Conservation (phyloP, 2,888 invertebrate genomes). For the Perdita meconis region DNA sequence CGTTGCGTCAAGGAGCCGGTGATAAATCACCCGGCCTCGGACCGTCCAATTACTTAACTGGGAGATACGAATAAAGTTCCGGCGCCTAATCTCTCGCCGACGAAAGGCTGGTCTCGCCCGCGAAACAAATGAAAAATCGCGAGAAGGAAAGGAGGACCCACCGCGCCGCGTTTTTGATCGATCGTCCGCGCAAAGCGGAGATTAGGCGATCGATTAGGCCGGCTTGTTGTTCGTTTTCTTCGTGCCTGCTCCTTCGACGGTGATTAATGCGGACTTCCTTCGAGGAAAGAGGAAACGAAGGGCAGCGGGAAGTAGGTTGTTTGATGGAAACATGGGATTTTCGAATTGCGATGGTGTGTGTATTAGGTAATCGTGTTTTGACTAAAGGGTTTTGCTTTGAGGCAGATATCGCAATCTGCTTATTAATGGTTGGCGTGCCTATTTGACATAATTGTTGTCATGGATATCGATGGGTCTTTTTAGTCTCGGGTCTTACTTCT, state of each 20-base stretch:
- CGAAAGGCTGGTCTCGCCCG: conserved; percentile 29
- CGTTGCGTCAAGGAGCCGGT: conserved; percentile 67
- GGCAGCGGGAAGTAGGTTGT: conserved; percentile 4
- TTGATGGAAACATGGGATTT: conserved; percentile 20
- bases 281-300: neutral
- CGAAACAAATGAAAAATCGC: conserved; percentile 45
- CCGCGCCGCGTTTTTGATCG: conserved; percentile 47
- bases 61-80: conserved; percentile 56
- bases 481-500: too few relatives aligned
- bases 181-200: conserved; percentile 27
- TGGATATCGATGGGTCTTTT: too few relatives aligned
- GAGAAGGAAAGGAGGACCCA: neutral
- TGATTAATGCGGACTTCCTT: conserved; percentile 42
- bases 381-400: too few relatives aligned
- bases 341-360: neutral
- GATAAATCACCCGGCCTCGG: conserved; percentile 75
- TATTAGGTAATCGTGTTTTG: too few relatives aligned
- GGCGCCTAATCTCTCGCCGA: conserved; percentile 32
- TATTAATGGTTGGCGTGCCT: too few relatives aligned
- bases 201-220: conserved; percentile 46
- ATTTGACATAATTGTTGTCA: too few relatives aligned
- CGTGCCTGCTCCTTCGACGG: conserved; percentile 14
- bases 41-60: conserved; percentile 77
- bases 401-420: too few relatives aligned
- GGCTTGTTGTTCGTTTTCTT: conserved; percentile 31